Conservation (phyloP, 2,888 invertebrate species). For the Criorhina ranunculi region DNA sequence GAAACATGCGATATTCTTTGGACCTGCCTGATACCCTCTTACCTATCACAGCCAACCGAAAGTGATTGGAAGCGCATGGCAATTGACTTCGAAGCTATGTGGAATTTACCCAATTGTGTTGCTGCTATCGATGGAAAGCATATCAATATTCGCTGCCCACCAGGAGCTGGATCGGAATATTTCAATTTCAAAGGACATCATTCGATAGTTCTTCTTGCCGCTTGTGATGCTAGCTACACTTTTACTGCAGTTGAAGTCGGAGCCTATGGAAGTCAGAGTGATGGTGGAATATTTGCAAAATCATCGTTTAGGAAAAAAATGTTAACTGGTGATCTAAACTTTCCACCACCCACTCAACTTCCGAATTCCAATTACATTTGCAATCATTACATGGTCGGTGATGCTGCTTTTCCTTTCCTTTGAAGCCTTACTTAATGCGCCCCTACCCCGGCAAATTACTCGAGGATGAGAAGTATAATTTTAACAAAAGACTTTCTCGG, state of each 20-base stretch:
- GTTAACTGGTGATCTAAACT: background rate
- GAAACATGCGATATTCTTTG: slow-evolving; percentile 35
- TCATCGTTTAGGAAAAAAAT: background rate
- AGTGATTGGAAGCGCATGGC: background rate
- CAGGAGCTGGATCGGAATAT: background rate
- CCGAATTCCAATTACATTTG: background rate
- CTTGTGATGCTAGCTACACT: background rate
- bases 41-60: slow-evolving; percentile 28
- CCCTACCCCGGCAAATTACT: too few relatives aligned
- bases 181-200: background rate
- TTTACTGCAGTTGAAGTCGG: background rate
- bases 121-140: slow-evolving; percentile 80
- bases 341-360: background rate
- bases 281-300: too few relatives aligned
- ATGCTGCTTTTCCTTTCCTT: slow-evolving; percentile 4
- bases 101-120: slow-evolving; percentile 77
- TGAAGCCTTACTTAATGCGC: slow-evolving; percentile 11
- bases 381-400: background rate
- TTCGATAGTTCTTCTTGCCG: slow-evolving; percentile 1
- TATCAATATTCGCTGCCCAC: slow-evolving; percentile 74
- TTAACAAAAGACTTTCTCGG: slow-evolving; percentile 69
- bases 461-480: slow-evolving; percentile 23
- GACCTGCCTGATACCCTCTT: slow-evolving; percentile 12
- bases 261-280: background rate
- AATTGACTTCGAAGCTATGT: slow-evolving; percentile 7